These are phyloP conservation scores for Sphaerodactylus townsendi DNA, from an alignment of 2,113 vertebrate species.

Conservation along the genomic window DNA sequence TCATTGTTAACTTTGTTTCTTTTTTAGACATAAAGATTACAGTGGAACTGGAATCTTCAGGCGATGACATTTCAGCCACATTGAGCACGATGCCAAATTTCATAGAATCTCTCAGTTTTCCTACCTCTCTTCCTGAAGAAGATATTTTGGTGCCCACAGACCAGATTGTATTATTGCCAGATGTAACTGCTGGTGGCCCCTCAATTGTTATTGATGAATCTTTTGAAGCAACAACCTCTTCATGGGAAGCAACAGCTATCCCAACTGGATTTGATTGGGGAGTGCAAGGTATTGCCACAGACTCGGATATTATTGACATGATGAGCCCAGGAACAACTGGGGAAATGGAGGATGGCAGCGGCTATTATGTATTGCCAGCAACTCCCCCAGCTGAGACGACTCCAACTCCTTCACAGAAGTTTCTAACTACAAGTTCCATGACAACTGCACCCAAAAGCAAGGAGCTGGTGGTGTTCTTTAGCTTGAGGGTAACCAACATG, in stretches of 20 bases:
- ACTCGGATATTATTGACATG: constrained; percentile 41
- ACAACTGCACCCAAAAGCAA: constrained; percentile 74
- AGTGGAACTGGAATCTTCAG: constrained; percentile 59
- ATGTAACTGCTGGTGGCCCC: constrained; percentile 10
- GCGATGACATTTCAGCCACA: constrained; percentile 33
- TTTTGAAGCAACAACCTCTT: background rate
- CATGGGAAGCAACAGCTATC: background rate
- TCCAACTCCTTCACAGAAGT: constrained; percentile 66
- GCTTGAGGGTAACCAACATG: constrained; percentile 89
- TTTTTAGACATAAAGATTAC: constrained; percentile 57
- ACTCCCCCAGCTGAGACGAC: constrained; percentile 56
- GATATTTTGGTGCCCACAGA: background rate
- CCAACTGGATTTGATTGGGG: rapidly evolving
- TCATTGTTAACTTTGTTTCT: constrained; percentile 28
- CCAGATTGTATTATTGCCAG: constrained; percentile 5
- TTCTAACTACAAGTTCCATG: constrained; percentile 81
- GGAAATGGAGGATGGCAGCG: constrained; percentile 64
- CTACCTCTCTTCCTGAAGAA: constrained; percentile 16
- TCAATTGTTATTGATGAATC: constrained; percentile 32
- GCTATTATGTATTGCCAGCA: constrained; percentile 36
- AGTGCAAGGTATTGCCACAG: constrained; percentile 53
- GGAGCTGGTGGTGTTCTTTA: constrained; percentile 94
- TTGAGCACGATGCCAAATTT: constrained; percentile 49
- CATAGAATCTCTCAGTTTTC: constrained; percentile 17
- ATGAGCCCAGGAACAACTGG: constrained; percentile 50